phyloP scores from a whole-genome alignment of 2,797 vertebrate genomes.

The Notamacropus eugenii region DNA sequence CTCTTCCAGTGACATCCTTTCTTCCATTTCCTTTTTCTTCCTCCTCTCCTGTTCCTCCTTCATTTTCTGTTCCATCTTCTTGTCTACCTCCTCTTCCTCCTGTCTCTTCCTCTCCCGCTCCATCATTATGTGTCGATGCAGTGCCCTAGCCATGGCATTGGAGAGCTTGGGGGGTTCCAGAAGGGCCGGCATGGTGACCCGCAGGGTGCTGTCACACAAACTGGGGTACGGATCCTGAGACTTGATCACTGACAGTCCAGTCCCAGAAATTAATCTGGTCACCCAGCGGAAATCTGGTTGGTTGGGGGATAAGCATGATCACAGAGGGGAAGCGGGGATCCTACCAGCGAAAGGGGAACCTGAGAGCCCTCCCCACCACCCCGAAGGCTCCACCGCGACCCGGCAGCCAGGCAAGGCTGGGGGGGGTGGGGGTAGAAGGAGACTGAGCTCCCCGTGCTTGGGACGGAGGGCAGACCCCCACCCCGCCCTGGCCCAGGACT shows the following conservation, averaged over 20 bases:
- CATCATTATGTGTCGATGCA: constrained; percentile 96
- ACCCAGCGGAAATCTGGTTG: neutral
- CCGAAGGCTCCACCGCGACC: neutral
- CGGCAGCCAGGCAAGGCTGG: too few species aligned
- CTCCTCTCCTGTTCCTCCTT: constrained; percentile 94
- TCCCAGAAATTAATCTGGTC: neutral
- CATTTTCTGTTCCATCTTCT: constrained; percentile 98
- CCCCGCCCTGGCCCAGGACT: neutral
- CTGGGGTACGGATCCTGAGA: neutral
- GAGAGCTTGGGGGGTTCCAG: constrained; percentile 96
- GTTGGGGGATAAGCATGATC: neutral
- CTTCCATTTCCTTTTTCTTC: constrained; percentile 94
- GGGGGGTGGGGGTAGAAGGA: neutral
- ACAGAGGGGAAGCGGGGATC: neutral
- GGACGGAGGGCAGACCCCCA: neutral
- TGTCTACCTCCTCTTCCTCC: constrained; percentile 97
- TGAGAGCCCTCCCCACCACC: neutral
- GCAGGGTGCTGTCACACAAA: neutral
- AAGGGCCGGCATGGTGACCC: constrained; percentile 92
- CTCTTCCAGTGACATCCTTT: constrained; percentile 95
- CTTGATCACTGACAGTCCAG: neutral
- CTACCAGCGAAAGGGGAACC: neutral
- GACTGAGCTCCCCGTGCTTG: constrained; percentile 50
- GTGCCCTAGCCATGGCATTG: constrained; percentile 94
- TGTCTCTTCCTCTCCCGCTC: constrained; percentile 94